A percentile compares a stretch with the other conserved stretches of the same genome.
phyloP scores from a whole-genome alignment of 2,113 vertebrate species.

The Tupaia tana region DNA sequence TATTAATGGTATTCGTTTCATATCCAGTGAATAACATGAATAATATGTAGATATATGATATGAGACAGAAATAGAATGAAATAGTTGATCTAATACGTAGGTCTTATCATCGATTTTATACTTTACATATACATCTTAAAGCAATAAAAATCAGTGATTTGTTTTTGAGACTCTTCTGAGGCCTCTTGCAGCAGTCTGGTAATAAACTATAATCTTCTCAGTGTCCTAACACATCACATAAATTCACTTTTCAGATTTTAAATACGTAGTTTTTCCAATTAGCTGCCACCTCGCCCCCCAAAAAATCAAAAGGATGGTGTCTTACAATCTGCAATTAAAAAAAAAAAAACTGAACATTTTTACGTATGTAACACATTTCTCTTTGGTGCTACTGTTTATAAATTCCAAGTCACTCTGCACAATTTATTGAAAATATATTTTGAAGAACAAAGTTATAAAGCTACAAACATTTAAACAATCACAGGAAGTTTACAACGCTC shows the following conservation, averaged over 20 bases:
- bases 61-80: slow-evolving; percentile 31
- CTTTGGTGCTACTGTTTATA: background rate
- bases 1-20: background rate
- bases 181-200: background rate
- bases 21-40: slow-evolving; percentile 38
- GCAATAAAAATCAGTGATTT: background rate
- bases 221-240: background rate
- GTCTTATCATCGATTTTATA: background rate
- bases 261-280: background rate
- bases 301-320: background rate
- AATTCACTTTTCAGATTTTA: background rate
- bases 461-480: background rate
- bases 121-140: background rate
- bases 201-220: background rate
- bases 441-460: background rate
- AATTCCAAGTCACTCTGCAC: background rate
- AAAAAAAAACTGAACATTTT: background rate
- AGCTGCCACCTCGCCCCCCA: background rate
- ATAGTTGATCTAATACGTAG: background rate
- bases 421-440: slow-evolving; percentile 25
- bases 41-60: background rate
- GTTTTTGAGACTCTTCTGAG: slow-evolving; percentile 19
- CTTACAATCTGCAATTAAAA: background rate
- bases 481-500: background rate
- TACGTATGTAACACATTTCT: background rate